Evolutionary conservation across 2,888 invertebrate genomes (phyloP).

Genomic region (Zelleria hepariella): DNA sequence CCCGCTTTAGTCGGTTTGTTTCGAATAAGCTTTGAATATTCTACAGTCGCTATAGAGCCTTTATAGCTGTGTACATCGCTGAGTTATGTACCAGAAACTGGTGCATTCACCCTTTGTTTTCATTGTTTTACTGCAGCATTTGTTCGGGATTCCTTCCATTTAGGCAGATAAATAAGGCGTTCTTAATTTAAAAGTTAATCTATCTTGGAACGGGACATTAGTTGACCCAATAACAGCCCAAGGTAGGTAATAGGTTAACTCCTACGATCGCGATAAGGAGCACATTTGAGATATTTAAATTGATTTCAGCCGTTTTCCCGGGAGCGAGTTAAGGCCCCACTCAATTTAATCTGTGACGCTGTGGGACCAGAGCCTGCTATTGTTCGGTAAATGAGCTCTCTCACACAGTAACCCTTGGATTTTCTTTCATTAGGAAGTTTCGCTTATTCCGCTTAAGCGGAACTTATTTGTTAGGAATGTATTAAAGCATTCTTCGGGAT

Average conservation of each 20-base stretch:
- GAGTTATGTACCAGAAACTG: background rate
- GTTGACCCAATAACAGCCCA: slow-evolving; percentile 8
- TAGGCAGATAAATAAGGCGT: background rate
- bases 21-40: background rate
- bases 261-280: slow-evolving; percentile 59
- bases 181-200: background rate
- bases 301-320: slow-evolving; percentile 69
- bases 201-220: background rate
- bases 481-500: slow-evolving; percentile 69
- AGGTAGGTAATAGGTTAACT: slow-evolving; percentile 28
- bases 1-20: background rate
- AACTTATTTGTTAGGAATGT: slow-evolving; percentile 67
- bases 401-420: slow-evolving; percentile 10
- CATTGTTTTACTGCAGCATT: background rate
- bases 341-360: slow-evolving; percentile 66
- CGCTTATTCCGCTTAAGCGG: slow-evolving; percentile 59
- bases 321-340: slow-evolving; percentile 55
- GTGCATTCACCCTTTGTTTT: background rate
- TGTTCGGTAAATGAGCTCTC: slow-evolving; percentile 68
- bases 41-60: background rate
- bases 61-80: background rate
- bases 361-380: slow-evolving; percentile 51
- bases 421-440: slow-evolving; percentile 41
- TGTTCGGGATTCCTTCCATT: background rate
- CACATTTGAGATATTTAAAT: slow-evolving; percentile 71